A percentile compares a stretch with the other conserved stretches of the same genome.
Evolutionary conservation across 2,113 vertebrate genomes (phyloP).

Genomic region (Ploceus nigricollis): DNA sequence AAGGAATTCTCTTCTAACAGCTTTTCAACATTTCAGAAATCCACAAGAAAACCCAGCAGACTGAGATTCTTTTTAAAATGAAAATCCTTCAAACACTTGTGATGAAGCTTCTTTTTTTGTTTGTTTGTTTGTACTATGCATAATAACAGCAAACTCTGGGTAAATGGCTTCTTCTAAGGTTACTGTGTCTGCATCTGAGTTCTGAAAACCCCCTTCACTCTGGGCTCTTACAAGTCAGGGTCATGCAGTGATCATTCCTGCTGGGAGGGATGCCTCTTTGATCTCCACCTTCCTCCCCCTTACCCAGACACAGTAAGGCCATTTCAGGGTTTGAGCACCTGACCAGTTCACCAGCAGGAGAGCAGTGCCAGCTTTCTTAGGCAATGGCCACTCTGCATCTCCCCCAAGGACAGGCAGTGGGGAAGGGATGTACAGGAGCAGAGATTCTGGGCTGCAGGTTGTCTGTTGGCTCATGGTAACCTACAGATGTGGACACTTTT

Average conservation of each 20-base stretch:
- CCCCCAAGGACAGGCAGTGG: neutral
- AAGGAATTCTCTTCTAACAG: neutral
- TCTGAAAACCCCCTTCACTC: neutral
- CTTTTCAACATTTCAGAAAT: neutral
- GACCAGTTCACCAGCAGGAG: neutral
- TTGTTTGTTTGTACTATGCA: neutral
- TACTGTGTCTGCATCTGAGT: neutral
- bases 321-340: neutral
- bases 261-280: neutral
- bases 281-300: neutral
- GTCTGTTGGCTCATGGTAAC: neutral
- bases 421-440: neutral
- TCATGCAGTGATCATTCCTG: neutral
- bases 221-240: neutral
- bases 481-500: neutral
- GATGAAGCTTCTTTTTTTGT: neutral
- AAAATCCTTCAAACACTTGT: neutral
- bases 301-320: neutral
- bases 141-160: neutral
- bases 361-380: too few species aligned
- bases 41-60: neutral
- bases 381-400: neutral
- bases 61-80: neutral
- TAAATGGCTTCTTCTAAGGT: neutral
- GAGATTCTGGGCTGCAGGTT: neutral